Evolutionary conservation across 2,113 vertebrate genomes (phyloP), one percentile per base, ranked within the genome.

Genomic region (Neopipo cinnamomea): DNA sequence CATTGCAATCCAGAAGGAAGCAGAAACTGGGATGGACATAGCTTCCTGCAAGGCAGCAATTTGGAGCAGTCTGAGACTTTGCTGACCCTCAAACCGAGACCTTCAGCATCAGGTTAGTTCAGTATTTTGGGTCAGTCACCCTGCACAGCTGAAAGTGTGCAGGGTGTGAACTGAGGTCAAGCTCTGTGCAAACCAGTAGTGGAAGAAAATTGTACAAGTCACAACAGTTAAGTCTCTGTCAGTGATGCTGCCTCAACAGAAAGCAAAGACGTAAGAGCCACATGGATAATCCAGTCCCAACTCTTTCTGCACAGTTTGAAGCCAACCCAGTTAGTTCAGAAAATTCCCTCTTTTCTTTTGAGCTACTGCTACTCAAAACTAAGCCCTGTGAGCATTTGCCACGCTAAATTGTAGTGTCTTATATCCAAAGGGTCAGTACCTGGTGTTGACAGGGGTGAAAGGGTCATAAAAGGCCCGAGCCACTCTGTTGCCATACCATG

Each of bases 361-460:
- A 80, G 59, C 4, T 6, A 21, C 12, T 11, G 27, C 30, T 70
- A 28, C 55, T 76, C 37, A 63, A 71, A 93, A 61, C 41, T 27
- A 77, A 84, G 42, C 37, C 59, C 56, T 18, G 18, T 12, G 27
- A 86, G 30, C 18, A 24, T 46, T 41, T 81, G 22, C 6, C 52
- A 31, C 20, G 20, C 35, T 31, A 12, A 63, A 18, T 6, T 5
- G 8, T 3, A 22, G 24, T 14, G 42, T 16, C 13, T 63, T 46
- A 27, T 4, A n/a, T 27, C 30, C 85, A 83, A 84, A 28, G 49
- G n/a, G 35, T 63, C 46, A 86, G 97, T 98, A 99, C 99, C 97
- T 99, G 92, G 98, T 78, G 88, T 99, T 99, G 92, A 99, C 98
- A 0, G 99, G 99, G 17, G 99, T 99, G 74, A 98, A 97, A 7